These are phyloP conservation scores for Acleris laterana DNA, from an alignment of 2,888 invertebrate species.

Conservation along the genomic window DNA sequence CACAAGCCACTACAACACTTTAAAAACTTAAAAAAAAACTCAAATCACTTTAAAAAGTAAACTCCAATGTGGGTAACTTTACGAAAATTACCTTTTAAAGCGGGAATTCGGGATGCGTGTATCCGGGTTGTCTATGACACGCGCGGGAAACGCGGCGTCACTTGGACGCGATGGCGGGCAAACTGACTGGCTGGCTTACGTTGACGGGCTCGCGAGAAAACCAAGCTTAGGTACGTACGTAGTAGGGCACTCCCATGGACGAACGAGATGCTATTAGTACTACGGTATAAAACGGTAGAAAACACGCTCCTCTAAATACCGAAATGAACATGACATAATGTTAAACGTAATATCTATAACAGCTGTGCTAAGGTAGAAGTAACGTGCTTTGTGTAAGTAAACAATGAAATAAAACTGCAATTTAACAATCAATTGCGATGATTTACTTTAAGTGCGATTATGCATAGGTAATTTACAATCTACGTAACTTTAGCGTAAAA, in stretches of 20 bases:
- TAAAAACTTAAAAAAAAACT: slow-evolving; percentile 39
- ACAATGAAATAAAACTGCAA: no score
- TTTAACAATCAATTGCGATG: no score
- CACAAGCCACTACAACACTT: slow-evolving; percentile 40
- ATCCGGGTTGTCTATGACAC: slow-evolving; percentile 57
- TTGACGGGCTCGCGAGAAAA: slow-evolving; percentile 14
- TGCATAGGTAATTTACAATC: no score
- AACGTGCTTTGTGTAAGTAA: no score
- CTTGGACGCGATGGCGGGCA: slow-evolving; percentile 57
- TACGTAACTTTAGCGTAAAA: no score
- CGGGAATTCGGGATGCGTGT: slow-evolving; percentile 55
- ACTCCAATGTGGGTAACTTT: slow-evolving; percentile 41
- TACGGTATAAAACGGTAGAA: slow-evolving; percentile 40
- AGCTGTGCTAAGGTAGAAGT: no score
- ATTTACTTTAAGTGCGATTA: no score
- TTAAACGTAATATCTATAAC: no score
- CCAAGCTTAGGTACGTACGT: slow-evolving; percentile 25
- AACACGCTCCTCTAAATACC: slow-evolving; percentile 8
- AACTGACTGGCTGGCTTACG: slow-evolving; percentile 49
- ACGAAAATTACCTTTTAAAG: slow-evolving; percentile 64
- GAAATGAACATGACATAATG: not conserved
- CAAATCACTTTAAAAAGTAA: slow-evolving; percentile 34
- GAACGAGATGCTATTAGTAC: slow-evolving; percentile 43
- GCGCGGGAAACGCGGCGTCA: slow-evolving; percentile 66
- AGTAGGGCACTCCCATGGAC: slow-evolving; percentile 37